Evolutionary conservation across 2,888 invertebrate species (phyloP), one percentile per base, ranked within the genome.

Genomic region (Dynastes hyllus): DNA sequence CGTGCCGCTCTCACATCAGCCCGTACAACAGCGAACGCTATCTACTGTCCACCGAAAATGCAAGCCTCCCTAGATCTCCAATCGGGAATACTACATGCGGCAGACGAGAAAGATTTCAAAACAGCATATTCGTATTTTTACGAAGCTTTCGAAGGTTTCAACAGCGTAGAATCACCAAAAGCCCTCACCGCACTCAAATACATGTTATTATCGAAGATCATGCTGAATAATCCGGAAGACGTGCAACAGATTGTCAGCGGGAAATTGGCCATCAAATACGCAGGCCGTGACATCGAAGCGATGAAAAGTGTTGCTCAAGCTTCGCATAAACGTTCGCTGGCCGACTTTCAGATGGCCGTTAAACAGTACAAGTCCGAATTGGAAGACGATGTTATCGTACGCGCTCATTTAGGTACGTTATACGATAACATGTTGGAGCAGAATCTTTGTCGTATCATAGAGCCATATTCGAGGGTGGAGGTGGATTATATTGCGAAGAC

Each of bases 111-210:
- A 85, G 99, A 99, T 88, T 99, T 99, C 89, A 99, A 99, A 92
- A 99, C 99, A 79, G 99, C 98, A 66, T 99, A 98, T 90, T 99
- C 99, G 78, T 99, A 99, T 88, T 99, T 99, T 88, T 99, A 99
- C 89, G 99, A 99, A 91, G 98, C 98, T 13, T 99, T 99, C 89
- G 99, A 99, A 91, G 98, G 98, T 84, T 98, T 97, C 89, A 98
- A 98, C 89, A 98, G 97, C 83, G 96, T 98, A 3, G 97, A 98
- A 85, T 95, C 94, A 86, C 93, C 93, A 3, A 97, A 96, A 89
- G 99, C 99, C 1, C 90, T 99, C 40, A 96, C 95, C 32, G 97
- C 98, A n/a, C 91, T 99, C 22, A 99, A 99, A 89, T 99, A 99
- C 90, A 99, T 99, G 99, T 92, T 99, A 85, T 89, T 99, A 84